phyloP scores from a whole-genome alignment of 2,888 invertebrate genomes.

The Hypsopygia costalis region DNA sequence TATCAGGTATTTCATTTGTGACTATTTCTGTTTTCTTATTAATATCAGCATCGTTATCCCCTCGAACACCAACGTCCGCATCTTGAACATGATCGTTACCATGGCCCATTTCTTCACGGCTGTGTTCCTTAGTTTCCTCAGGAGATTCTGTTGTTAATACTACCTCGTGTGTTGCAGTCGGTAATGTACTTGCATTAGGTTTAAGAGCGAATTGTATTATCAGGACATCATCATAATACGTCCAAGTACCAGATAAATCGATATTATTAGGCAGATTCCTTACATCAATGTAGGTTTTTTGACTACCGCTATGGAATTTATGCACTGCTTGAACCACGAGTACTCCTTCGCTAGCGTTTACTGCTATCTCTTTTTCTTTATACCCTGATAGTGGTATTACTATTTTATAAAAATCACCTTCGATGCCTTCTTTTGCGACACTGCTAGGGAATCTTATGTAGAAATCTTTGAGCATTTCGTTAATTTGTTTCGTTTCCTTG shows the following conservation, averaged over 20 bases:
- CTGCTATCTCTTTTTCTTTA: slow-evolving; percentile 55
- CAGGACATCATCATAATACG: slow-evolving; percentile 38
- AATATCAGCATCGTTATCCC: slow-evolving; percentile 24
- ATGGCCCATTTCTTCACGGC: slow-evolving; percentile 47
- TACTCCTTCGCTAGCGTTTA: slow-evolving; percentile 55
- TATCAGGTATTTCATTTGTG: slow-evolving; percentile 39
- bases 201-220: slow-evolving; percentile 51
- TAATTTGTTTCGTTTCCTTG: slow-evolving; percentile 42
- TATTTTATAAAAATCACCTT: slow-evolving; percentile 49
- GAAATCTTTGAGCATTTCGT: slow-evolving; percentile 42
- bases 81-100: slow-evolving; percentile 34
- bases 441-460: slow-evolving; percentile 37
- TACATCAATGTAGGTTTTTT: slow-evolving; percentile 42
- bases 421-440: slow-evolving; percentile 30
- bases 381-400: slow-evolving; percentile 44
- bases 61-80: slow-evolving; percentile 30
- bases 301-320: slow-evolving; percentile 20
- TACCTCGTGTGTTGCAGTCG: slow-evolving; percentile 17
- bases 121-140: slow-evolving; percentile 13
- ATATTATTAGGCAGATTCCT: slow-evolving; percentile 44
- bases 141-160: slow-evolving; percentile 1
- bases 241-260: slow-evolving; percentile 53
- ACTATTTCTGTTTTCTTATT: slow-evolving; percentile 25
- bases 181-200: slow-evolving; percentile 12
- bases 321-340: slow-evolving; percentile 59